phyloP scores from a whole-genome alignment of 2,888 invertebrate species.

The Schrankia costaestrigalis region DNA sequence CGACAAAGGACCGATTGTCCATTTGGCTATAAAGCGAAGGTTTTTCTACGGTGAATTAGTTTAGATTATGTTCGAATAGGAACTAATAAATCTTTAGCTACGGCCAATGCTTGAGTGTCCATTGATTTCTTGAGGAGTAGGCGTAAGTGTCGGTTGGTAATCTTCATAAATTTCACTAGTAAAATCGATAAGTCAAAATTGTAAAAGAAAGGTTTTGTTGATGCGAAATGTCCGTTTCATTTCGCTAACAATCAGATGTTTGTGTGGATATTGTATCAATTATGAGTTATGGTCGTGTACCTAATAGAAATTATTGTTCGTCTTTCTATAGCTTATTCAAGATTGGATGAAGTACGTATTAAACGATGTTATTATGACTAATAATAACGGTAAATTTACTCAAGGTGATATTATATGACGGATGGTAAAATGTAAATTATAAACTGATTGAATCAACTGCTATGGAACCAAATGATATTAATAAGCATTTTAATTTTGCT shows the following conservation, averaged over 20 bases:
- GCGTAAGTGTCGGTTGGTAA: slow-evolving; percentile 66
- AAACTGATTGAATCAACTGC: too few species aligned
- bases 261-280: slow-evolving; percentile 37
- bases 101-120: slow-evolving; percentile 51
- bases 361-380: slow-evolving; percentile 4
- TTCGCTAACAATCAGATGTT: slow-evolving; percentile 54
- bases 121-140: slow-evolving; percentile 69
- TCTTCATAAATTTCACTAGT: slow-evolving; percentile 72
- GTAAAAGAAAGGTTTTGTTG: slow-evolving; percentile 41
- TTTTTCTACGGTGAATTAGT: slow-evolving; percentile 78
- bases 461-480: too few species aligned
- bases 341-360: slow-evolving; percentile 8
- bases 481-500: too few species aligned
- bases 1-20: slow-evolving; percentile 71
- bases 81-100: slow-evolving; percentile 70
- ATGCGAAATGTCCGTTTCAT: slow-evolving; percentile 37
- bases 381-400: slow-evolving; percentile 15
- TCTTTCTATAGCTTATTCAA: slow-evolving; percentile 14
- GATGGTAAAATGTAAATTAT: too few species aligned
- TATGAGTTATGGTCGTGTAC: slow-evolving; percentile 42
- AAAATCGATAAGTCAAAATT: slow-evolving; percentile 50
- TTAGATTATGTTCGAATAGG: slow-evolving; percentile 72
- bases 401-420: too few species aligned
- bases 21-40: slow-evolving; percentile 63
- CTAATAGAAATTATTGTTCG: slow-evolving; percentile 40